Evolutionary conservation across 1,140 invertebrate species (phyloP).

Genomic region (Marisa cornuarietis): DNA sequence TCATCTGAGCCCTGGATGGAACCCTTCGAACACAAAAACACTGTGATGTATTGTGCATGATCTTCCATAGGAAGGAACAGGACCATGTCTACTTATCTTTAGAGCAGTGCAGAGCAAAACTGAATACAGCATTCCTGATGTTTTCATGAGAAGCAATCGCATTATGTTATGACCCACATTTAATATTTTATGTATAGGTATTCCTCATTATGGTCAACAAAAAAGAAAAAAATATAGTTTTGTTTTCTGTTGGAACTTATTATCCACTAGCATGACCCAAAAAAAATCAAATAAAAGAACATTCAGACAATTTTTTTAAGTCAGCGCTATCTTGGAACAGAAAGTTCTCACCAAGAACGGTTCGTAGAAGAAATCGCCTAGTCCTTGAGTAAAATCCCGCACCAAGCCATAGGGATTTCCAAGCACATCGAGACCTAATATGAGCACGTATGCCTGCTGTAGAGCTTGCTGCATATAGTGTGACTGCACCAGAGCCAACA

Average conservation of each 20-base stretch:
- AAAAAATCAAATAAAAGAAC: neutral
- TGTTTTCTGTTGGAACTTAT: neutral
- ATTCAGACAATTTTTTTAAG: neutral
- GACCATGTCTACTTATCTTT: no score
- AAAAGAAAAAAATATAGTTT: neutral
- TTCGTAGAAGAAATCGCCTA: conserved; percentile 67
- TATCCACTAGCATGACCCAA: no score
- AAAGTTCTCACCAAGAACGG: conserved; percentile 62
- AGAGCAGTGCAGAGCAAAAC: neutral
- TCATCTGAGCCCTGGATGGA: conserved; percentile 65
- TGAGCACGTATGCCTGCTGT: conserved; percentile 67
- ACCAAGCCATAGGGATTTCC: conserved; percentile 68
- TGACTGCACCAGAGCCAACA: conserved; percentile 52
- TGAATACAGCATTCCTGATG: neutral
- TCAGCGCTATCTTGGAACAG: neutral
- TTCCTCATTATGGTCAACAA: no score
- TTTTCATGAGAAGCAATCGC: neutral
- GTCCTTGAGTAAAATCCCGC: conserved; percentile 66
- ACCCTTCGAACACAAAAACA: conserved; percentile 48
- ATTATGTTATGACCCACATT: neutral
- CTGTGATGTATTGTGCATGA: no score
- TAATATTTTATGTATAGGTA: neutral
- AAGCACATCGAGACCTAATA: conserved; percentile 67
- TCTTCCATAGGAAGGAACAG: no score
- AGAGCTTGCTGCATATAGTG: conserved; percentile 66